These are phyloP conservation scores for Drosophila infuscata DNA, from an alignment of 2,888 invertebrate species.

Conservation along the genomic window DNA sequence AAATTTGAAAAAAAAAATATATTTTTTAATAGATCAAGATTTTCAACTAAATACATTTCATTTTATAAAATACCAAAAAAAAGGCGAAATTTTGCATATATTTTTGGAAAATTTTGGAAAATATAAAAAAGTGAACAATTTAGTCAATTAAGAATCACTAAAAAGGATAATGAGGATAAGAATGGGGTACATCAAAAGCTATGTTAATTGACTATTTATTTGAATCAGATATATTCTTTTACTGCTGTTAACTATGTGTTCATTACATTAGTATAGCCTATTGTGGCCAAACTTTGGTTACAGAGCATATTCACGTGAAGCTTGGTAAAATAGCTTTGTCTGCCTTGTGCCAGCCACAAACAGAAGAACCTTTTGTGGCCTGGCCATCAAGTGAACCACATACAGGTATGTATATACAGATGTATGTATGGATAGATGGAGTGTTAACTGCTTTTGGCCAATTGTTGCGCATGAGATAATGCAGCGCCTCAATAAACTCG, in stretches of 20 bases:
- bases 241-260: not conserved
- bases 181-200: not conserved
- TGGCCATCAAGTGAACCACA: slow-evolving; percentile 29
- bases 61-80: not conserved
- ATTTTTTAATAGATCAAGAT: not conserved
- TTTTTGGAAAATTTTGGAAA: too few relatives aligned
- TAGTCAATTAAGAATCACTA: not conserved
- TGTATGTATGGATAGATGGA: not conserved
- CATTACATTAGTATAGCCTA: not conserved
- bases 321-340: slow-evolving; percentile 55
- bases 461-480: slow-evolving; percentile 59
- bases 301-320: slow-evolving; percentile 44
- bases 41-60: not conserved
- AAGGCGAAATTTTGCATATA: not conserved
- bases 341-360: slow-evolving; percentile 46
- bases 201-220: not conserved
- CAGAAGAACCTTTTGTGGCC: slow-evolving; percentile 45
- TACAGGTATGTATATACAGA: not conserved
- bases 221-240: not conserved
- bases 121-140: too few relatives aligned
- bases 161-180: not conserved
- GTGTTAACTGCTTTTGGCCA: slow-evolving; percentile 36
- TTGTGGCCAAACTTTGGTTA: not conserved
- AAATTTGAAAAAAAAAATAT: not conserved
- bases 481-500: slow-evolving; percentile 54